These are phyloP conservation scores for Rhaphigaster nebulosa DNA, from an alignment of 2,888 invertebrate species.

Conservation along the genomic window DNA sequence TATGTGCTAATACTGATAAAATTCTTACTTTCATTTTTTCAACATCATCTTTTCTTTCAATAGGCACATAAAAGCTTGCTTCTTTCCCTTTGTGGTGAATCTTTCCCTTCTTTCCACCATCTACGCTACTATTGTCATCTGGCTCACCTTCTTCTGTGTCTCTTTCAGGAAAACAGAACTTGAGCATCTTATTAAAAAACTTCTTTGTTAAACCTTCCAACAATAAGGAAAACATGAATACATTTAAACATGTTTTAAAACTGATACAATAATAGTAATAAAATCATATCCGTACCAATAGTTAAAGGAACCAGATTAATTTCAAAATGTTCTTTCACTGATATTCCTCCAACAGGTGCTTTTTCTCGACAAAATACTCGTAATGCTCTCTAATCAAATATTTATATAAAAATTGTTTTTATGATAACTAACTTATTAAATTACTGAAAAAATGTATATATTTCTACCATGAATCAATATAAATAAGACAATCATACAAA, in stretches of 20 bases:
- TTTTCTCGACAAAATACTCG: conserved; percentile 96
- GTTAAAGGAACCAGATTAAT: conserved; percentile 96
- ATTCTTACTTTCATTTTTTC: conserved; percentile 90
- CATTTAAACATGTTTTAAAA: not conserved
- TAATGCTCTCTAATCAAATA: conserved; percentile 78
- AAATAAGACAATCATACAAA: not conserved
- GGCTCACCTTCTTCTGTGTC: conserved; percentile 87
- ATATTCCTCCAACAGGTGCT: conserved; percentile 98
- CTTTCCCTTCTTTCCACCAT: conserved; percentile 67
- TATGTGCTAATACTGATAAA: not conserved
- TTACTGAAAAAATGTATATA: no score
- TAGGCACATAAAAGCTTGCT: conserved; percentile 90
- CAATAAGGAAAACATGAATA: not conserved
- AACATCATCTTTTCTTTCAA: conserved; percentile 91
- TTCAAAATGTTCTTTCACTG: conserved; percentile 99
- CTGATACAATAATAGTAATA: conserved; percentile 14
- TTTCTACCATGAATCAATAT: not conserved
- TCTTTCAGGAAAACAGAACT: conserved; percentile 96
- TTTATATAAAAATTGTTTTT: not conserved
- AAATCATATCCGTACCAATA: conserved; percentile 74
- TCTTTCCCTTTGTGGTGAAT: conserved; percentile 79
- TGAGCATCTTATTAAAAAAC: conserved; percentile 96
- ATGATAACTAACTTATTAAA: not conserved
- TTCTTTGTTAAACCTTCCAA: conserved; percentile 86
- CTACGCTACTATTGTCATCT: conserved; percentile 73